Conservation (phyloP, 1,140 invertebrate species). For the Cyrtorhinus lividipennis region DNA sequence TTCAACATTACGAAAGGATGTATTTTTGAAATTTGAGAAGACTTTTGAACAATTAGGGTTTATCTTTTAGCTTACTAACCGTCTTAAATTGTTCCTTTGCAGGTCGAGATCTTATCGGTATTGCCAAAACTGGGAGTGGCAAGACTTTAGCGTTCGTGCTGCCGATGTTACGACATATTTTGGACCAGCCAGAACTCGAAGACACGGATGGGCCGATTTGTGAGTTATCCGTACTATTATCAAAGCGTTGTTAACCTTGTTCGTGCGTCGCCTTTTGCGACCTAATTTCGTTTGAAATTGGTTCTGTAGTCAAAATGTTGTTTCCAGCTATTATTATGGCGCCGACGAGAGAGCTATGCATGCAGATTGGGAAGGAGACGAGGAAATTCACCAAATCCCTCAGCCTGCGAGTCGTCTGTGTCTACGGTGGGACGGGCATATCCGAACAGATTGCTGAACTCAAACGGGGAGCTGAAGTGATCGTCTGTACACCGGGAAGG, state of each 20-base stretch:
- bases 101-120: conserved; percentile 90
- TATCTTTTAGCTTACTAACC: too few species aligned
- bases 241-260: too few species aligned
- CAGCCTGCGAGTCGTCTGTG: conserved; percentile 78
- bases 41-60: too few species aligned
- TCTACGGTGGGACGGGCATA: conserved; percentile 96
- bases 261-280: too few species aligned
- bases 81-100: too few species aligned
- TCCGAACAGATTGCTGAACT: conserved; percentile 96
- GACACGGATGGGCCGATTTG: conserved; percentile 93
- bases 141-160: conserved; percentile 97
- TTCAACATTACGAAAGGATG: too few species aligned
- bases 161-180: conserved; percentile 95
- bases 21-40: too few species aligned
- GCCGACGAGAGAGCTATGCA: conserved; percentile 93
- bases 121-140: conserved; percentile 97
- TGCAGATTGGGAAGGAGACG: conserved; percentile 97
- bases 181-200: conserved; percentile 84
- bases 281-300: too few species aligned
- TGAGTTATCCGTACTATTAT: too few species aligned
- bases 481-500: conserved; percentile 96
- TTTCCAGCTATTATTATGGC: conserved; percentile 79
- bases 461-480: conserved; percentile 94
- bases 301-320: too few species aligned
- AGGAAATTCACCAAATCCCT: conserved; percentile 88